phyloP scores from a whole-genome alignment of 2,888 invertebrate genomes.

The Lasioglossum morio region DNA sequence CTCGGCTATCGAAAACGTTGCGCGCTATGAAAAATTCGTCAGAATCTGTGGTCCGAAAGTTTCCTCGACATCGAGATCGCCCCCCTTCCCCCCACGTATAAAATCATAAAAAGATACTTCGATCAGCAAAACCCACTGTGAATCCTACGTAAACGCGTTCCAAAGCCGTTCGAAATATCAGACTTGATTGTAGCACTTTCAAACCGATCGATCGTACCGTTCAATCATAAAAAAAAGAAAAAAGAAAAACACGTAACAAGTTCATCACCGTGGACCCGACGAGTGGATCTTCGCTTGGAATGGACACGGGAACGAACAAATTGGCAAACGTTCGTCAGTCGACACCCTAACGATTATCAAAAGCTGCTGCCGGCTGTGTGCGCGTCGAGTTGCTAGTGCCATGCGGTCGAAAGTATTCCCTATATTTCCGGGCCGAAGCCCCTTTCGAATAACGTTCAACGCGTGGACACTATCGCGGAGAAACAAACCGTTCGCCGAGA shows the following conservation, averaged over 20 bases:
- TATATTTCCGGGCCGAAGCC: neutral
- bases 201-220: neutral
- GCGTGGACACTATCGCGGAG: slow-evolving; percentile 20
- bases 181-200: neutral
- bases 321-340: neutral
- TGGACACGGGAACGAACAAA: neutral
- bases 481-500: neutral
- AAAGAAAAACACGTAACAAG: neutral
- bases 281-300: neutral
- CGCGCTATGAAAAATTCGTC: neutral
- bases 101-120: slow-evolving; percentile 6
- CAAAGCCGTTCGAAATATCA: slow-evolving; percentile 9
- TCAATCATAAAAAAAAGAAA: neutral
- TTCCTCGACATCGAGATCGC: neutral
- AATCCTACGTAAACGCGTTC: neutral
- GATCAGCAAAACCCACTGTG: neutral
- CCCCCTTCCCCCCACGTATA: neutral
- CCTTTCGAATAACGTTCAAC: neutral
- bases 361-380: too few relatives aligned
- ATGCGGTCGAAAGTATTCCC: neutral
- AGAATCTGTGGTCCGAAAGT: slow-evolving; percentile 7
- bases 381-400: neutral
- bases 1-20: neutral
- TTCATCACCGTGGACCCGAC: neutral
- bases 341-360: neutral